Percentiles rank a stretch among this genome's conserved stretches.
Conservation (phyloP, 2,797 vertebrate genomes). For the Channa striata region DNA sequence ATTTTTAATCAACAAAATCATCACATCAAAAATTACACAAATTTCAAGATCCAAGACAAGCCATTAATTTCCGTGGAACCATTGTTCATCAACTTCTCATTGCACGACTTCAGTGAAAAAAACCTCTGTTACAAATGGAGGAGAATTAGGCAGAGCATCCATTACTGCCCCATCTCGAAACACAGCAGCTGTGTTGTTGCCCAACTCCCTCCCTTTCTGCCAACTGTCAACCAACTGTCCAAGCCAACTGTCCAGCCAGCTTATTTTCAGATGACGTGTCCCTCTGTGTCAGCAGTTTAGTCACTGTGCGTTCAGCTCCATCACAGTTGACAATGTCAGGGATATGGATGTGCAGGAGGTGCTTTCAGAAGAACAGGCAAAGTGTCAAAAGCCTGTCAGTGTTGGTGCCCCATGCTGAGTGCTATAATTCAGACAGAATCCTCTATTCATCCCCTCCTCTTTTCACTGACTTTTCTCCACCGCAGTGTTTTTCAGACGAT, state of each 20-base stretch:
- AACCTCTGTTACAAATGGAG: constrained; percentile 36
- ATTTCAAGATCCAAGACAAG: background rate
- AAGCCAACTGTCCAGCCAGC: constrained; percentile 63
- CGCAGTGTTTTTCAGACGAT: constrained; percentile 1
- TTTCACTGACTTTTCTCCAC: background rate
- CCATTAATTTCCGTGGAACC: background rate
- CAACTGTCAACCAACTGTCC: constrained; percentile 72
- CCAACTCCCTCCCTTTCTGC: constrained; percentile 56
- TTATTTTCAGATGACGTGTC: constrained; percentile 63
- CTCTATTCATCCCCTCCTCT: background rate
- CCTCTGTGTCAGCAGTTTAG: constrained; percentile 69
- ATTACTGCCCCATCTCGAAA: constrained; percentile 41
- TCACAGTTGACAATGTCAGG: constrained; percentile 44
- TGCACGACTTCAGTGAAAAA: constrained; percentile 35
- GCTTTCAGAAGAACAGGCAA: constrained; percentile 18
- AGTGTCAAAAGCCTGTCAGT: constrained; percentile 34
- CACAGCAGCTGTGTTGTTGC: constrained; percentile 31
- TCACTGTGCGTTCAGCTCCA: constrained; percentile 57
- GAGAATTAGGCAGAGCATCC: constrained; percentile 54
- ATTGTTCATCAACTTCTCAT: constrained; percentile 11
- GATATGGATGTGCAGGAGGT: constrained; percentile 44
- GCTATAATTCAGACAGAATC: constrained; percentile 21
- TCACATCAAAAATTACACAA: background rate
- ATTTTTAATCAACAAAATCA: constrained; percentile 58
- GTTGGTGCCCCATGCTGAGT: background rate